Conservation (phyloP, 2,113 vertebrate genomes). For the Notothenia rossii region DNA sequence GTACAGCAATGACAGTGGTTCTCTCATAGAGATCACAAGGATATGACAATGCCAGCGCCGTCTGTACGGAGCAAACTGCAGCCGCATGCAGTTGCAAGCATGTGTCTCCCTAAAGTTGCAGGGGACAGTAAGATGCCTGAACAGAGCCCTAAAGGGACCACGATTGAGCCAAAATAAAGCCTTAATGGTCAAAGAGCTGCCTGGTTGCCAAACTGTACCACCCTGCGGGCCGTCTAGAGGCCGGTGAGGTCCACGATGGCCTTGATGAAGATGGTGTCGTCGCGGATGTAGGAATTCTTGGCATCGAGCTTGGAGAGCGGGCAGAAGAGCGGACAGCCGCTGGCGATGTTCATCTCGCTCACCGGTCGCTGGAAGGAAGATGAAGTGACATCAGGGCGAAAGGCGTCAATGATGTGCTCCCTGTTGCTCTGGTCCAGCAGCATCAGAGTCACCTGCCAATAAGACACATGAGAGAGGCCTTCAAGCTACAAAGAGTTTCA, state of each 20-base stretch:
- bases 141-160: conserved; percentile 51
- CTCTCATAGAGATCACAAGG: conserved; percentile 25
- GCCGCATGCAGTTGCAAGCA: conserved; percentile 54
- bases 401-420: conserved; percentile 97
- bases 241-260: conserved; percentile 97
- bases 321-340: conserved; percentile 97
- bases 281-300: conserved; percentile 94
- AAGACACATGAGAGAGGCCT: too few relatives aligned
- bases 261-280: conserved; percentile 98
- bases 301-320: conserved; percentile 92
- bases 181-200: conserved; percentile 64
- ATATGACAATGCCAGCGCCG: conserved; percentile 31
- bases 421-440: conserved; percentile 96
- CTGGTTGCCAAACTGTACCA: conserved; percentile 37
- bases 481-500: too few relatives aligned
- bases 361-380: conserved; percentile 96
- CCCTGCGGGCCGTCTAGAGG: conserved; percentile 80
- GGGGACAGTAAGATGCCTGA: conserved; percentile 53
- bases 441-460: conserved; percentile 94
- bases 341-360: conserved; percentile 98
- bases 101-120: conserved; percentile 55
- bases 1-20: conserved; percentile 55
- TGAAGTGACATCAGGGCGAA: conserved; percentile 92
- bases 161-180: conserved; percentile 57
- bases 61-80: conserved; percentile 49